phyloP scores from a whole-genome alignment of 2,888 invertebrate genomes.

The Loripinus fragilis region DNA sequence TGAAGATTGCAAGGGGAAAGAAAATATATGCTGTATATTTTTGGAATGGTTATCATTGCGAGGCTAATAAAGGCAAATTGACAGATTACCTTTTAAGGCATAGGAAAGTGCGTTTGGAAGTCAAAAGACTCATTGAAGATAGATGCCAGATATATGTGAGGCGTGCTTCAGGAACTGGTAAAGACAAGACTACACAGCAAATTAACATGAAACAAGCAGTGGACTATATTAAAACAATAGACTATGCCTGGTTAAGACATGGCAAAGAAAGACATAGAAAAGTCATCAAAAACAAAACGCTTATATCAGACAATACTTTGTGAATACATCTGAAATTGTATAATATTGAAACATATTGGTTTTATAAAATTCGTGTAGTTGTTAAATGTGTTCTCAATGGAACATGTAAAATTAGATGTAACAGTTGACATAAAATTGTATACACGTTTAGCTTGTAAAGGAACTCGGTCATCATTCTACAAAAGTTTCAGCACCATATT shows the following conservation, averaged over 20 bases:
- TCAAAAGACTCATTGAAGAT: not conserved
- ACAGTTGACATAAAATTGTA: no score
- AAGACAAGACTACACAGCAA: not conserved
- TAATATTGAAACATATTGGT: no score
- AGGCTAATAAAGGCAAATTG: not conserved
- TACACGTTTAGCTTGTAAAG: no score
- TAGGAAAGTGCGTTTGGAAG: not conserved
- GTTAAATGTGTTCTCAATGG: no score
- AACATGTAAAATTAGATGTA: no score
- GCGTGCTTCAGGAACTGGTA: not conserved
- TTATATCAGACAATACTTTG: constrained; percentile 25
- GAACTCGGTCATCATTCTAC: no score
- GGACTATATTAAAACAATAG: not conserved
- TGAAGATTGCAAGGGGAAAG: not conserved
- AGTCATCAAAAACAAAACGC: constrained; percentile 19
- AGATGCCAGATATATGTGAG: not conserved
- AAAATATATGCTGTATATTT: not conserved
- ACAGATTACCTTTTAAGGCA: not conserved
- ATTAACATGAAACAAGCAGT: not conserved
- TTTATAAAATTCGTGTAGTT: no score
- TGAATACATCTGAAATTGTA: no score
- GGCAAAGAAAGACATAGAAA: constrained; percentile 14
- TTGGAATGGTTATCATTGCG: not conserved
- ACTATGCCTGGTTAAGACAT: constrained; percentile 3
- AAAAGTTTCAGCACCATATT: no score